Evolutionary conservation across 2,888 invertebrate genomes (phyloP).

Genomic region (Phragmatobia fuliginosa): DNA sequence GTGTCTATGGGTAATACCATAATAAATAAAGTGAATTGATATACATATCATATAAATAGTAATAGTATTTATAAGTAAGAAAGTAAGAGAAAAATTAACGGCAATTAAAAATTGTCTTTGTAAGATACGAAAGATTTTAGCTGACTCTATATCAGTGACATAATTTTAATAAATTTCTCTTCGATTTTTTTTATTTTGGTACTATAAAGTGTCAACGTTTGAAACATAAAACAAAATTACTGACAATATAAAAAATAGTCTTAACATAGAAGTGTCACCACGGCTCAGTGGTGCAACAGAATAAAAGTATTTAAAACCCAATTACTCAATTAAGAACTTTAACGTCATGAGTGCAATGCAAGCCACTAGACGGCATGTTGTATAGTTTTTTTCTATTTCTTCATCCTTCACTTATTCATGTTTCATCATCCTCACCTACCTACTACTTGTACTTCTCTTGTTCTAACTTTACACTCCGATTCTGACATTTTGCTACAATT

Average conservation of each 20-base stretch:
- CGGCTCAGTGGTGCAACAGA: neutral
- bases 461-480: neutral
- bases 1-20: neutral
- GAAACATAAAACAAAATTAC: neutral
- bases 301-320: neutral
- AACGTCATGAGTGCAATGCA: neutral
- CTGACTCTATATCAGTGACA: too few species aligned
- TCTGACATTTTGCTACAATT: constrained; percentile 1
- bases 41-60: neutral
- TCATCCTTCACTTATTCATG: neutral
- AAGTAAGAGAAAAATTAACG: neutral
- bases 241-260: neutral
- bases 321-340: neutral
- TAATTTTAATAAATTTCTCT: too few species aligned
- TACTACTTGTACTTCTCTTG: neutral
- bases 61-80: neutral
- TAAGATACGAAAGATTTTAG: too few species aligned
- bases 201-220: too few species aligned
- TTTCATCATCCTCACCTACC: neutral
- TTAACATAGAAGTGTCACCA: neutral
- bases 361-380: constrained; percentile 8
- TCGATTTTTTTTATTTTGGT: too few species aligned
- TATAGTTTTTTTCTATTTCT: constrained; percentile 2
- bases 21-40: neutral
- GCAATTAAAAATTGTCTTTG: neutral